These are phyloP conservation scores for Sminthurides aquaticus DNA, from an alignment of 2,888 invertebrate genomes.

Conservation along the genomic window DNA sequence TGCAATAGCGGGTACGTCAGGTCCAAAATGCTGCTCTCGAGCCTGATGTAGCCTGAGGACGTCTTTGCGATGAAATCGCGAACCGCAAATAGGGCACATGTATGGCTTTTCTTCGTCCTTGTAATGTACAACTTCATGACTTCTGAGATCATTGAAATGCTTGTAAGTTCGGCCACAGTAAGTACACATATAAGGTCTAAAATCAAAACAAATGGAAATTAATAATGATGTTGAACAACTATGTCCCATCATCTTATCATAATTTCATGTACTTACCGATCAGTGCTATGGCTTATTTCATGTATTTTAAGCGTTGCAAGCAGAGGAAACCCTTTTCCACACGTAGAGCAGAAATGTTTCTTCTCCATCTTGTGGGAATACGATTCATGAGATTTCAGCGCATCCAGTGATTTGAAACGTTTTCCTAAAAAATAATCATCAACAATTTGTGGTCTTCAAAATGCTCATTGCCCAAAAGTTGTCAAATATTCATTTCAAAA, in stretches of 20 bases:
- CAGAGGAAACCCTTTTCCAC: slow-evolving; percentile 20
- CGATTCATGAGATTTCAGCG: slow-evolving; percentile 17
- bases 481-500: neutral
- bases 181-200: slow-evolving; percentile 14
- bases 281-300: slow-evolving; percentile 17
- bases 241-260: neutral
- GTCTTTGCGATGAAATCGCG: slow-evolving; percentile 14
- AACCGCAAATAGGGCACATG: slow-evolving; percentile 12
- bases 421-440: slow-evolving; percentile 7
- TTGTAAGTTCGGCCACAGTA: slow-evolving; percentile 20
- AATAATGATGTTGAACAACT: neutral
- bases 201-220: neutral
- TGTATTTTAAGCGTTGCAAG: slow-evolving; percentile 17
- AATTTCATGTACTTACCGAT: slow-evolving; percentile 4
- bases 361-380: slow-evolving; percentile 21
- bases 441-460: neutral
- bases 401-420: slow-evolving; percentile 16
- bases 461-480: too few species aligned
- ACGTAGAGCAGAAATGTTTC: slow-evolving; percentile 14
- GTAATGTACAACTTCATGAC: slow-evolving; percentile 19
- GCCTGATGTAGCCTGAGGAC: slow-evolving; percentile 18
- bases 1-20: slow-evolving; percentile 7
- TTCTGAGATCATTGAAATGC: slow-evolving; percentile 13
- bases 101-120: slow-evolving; percentile 21
- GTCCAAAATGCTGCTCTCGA: slow-evolving; percentile 18